Conservation (phyloP, 2,888 invertebrate genomes). For the Iselma pallidipennis region DNA sequence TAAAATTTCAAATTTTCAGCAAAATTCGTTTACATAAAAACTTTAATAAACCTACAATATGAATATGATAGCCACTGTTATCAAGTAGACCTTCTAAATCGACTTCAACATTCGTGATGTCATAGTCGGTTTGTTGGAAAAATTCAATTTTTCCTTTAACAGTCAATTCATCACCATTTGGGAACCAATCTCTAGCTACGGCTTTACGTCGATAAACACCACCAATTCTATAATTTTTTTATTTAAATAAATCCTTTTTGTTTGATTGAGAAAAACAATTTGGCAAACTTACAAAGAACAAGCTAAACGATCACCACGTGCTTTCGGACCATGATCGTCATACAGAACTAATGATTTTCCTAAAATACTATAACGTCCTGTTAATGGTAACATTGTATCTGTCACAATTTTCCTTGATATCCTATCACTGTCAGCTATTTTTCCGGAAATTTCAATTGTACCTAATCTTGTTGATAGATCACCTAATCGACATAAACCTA, state of each 20-base stretch:
- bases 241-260: not conserved
- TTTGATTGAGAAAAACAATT: not conserved
- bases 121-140: constrained; percentile 84
- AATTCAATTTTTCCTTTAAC: constrained; percentile 80
- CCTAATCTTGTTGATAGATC: constrained; percentile 77
- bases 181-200: constrained; percentile 86
- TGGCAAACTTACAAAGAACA: constrained; percentile 73
- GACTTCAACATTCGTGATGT: constrained; percentile 77
- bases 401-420: constrained; percentile 78
- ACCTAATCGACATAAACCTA: constrained; percentile 73
- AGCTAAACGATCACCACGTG: constrained; percentile 84
- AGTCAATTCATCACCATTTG: constrained; percentile 69
- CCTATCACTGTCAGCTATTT: constrained; percentile 64
- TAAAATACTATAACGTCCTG: constrained; percentile 73
- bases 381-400: constrained; percentile 74
- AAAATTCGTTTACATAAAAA: not conserved
- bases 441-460: constrained; percentile 74
- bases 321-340: constrained; percentile 85
- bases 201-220: constrained; percentile 79
- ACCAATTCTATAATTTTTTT: constrained; percentile 64
- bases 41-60: constrained; percentile 64
- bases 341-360: constrained; percentile 85
- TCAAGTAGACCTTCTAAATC: constrained; percentile 71
- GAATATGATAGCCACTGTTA: constrained; percentile 78
- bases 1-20: constrained; percentile 49